Evolutionary conservation across 2,113 vertebrate genomes (phyloP), one percentile per base, ranked within the genome.

Genomic region (Gallinago jamesoni): DNA sequence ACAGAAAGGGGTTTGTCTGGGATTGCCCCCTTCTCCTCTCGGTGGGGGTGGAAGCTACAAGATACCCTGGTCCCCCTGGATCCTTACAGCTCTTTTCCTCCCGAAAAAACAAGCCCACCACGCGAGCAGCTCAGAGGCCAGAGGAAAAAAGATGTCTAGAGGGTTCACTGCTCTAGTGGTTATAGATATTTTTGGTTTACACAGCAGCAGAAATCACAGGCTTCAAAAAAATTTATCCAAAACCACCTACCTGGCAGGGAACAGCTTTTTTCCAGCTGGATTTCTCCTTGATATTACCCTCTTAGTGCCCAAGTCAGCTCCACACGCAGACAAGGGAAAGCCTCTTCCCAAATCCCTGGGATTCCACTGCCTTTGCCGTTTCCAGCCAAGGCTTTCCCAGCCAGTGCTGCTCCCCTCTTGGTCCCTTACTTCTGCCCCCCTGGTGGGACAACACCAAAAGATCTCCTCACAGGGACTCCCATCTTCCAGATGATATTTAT

Each of bases 1-100:
- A 95, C 91, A 53, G 70, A 85, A 66, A 55, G 53, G 27, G 43
- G 81, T 10, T 67, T 64, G 88, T 94, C 94, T 81, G 89, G 81
- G 81, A 74, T 56, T 89, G 91, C 83, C 90, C 89, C 56, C 22
- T 90, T 80, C 73, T 87, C 62, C 56, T 55, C 31, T 56, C 8
- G 0, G 35, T 17, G 69, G 27, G 69, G 22, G 11, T n/a, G 52
- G 45, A 33, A 95, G 31, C 35, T n/a, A n/a, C 4, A 1, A 59
- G 14, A 47, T 3, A 63, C 6, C 35, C 66, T 12, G 11, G n/a
- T 73, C 24, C 14, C 12, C 3, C 19, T 0, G 0, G 66, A 37
- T n/a, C 33, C 27, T 60, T 45, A 27, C 33, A 43, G 68, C 5
- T 62, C 70, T 59, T 39, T 53, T n/a, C 52, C 56, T 57, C 74